Conservation (phyloP, 2,113 vertebrate genomes). For the Sinosuthora webbiana region DNA sequence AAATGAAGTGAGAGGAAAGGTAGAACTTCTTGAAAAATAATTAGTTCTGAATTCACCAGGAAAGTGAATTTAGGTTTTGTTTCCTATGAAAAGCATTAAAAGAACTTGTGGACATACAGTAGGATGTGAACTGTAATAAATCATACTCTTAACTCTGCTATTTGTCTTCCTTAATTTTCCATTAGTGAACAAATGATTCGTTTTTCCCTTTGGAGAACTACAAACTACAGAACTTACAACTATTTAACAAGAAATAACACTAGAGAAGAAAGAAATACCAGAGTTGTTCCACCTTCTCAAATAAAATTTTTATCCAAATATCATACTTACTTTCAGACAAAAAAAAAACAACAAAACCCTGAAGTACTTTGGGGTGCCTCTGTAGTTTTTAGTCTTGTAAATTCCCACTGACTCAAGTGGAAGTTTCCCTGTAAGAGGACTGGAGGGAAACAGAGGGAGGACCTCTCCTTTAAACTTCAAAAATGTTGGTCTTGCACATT, state of each 20-base stretch:
- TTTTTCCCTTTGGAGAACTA: constrained; percentile 47
- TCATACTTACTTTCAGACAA: background rate
- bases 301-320: constrained; percentile 34
- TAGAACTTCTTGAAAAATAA: constrained; percentile 15
- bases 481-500: constrained; percentile 59
- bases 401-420: background rate
- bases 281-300: constrained; percentile 5
- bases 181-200: constrained; percentile 46
- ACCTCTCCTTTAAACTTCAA: constrained; percentile 5
- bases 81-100: constrained; percentile 38
- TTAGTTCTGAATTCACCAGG: background rate
- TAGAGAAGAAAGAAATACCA: background rate
- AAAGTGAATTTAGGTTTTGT: constrained; percentile 18
- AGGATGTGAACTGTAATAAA: constrained; percentile 43
- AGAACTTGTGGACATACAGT: constrained; percentile 17
- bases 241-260: constrained; percentile 16
- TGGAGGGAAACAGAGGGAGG: background rate
- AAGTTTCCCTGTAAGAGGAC: background rate
- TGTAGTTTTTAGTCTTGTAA: background rate
- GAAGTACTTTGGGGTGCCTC: background rate
- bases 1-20: background rate
- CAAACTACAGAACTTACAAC: constrained; percentile 34
- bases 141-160: constrained; percentile 15
- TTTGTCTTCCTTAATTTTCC: constrained; percentile 59
- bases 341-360: background rate